phyloP scores from a whole-genome alignment of 2,888 invertebrate species.

The Habroteleia sp. region DNA sequence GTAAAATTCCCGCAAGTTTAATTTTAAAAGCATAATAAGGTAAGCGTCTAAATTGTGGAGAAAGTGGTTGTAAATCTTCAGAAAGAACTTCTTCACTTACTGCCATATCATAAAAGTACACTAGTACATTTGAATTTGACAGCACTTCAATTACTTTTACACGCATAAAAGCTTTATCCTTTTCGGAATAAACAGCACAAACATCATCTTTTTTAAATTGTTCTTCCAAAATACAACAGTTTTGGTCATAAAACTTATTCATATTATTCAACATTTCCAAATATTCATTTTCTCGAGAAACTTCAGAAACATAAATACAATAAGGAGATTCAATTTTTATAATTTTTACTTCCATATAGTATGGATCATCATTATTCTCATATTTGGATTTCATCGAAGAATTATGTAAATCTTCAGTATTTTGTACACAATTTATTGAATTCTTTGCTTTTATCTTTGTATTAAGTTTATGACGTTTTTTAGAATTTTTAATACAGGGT shows the following conservation, averaged over 20 bases:
- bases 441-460: background rate
- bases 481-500: too few relatives aligned
- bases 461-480: too few relatives aligned
- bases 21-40: conserved; percentile 85
- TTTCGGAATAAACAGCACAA: conserved; percentile 82
- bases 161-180: conserved; percentile 85
- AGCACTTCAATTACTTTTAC: conserved; percentile 82
- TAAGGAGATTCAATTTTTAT: conserved; percentile 83
- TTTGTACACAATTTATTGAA: too few relatives aligned
- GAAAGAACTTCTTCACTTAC: conserved; percentile 82
- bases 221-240: conserved; percentile 55
- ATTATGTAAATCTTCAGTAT: too few relatives aligned
- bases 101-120: conserved; percentile 87
- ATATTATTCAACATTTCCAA: conserved; percentile 82
- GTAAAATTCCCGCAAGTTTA: conserved; percentile 86
- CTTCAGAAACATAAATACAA: conserved; percentile 84
- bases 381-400: too few relatives aligned
- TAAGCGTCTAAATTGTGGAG: conserved; percentile 81
- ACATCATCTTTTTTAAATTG: conserved; percentile 77
- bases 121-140: conserved; percentile 78
- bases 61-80: conserved; percentile 82
- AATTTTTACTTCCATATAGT: conserved; percentile 82
- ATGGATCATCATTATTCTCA: conserved; percentile 74
- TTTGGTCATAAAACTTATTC: conserved; percentile 82
- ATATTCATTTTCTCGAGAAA: conserved; percentile 81